phyloP scores from a whole-genome alignment of 2,888 invertebrate species.

The Lasius fuliginosus region DNA sequence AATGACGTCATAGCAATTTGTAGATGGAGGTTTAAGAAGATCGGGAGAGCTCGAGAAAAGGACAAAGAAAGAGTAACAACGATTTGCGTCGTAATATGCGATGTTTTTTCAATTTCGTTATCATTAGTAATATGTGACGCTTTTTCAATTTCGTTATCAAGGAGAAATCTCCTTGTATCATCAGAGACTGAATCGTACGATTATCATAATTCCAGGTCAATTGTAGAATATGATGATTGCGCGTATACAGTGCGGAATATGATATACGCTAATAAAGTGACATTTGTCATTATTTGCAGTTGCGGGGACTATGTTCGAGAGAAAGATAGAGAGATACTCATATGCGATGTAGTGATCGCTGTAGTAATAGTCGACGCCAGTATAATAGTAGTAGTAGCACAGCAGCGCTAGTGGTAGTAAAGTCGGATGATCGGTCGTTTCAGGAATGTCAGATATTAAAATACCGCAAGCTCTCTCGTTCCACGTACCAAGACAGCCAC shows the following conservation, averaged over 20 bases:
- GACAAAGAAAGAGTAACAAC: neutral
- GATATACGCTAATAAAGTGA: neutral
- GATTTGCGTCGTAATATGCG: neutral
- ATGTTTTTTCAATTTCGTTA: neutral
- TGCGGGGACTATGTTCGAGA: neutral
- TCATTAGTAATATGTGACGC: neutral
- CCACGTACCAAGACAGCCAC: conserved; percentile 70
- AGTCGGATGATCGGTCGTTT: conserved; percentile 83
- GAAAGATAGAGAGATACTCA: neutral
- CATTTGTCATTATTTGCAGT: conserved; percentile 8
- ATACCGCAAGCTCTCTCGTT: conserved; percentile 84
- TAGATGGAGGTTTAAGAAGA: conserved; percentile 16
- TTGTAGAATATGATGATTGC: too few relatives aligned
- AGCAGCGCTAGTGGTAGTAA: conserved; percentile 65
- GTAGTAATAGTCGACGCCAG: conserved; percentile 3
- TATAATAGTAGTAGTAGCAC: conserved; percentile 40
- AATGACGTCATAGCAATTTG: conserved; percentile 21
- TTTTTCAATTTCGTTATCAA: neutral
- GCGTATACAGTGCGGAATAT: neutral
- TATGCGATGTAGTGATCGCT: conserved; percentile 35
- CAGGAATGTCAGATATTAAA: conserved; percentile 86
- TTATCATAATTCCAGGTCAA: neutral
- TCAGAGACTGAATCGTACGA: neutral
- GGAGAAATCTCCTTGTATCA: neutral
- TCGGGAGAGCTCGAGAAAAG: neutral